Evolutionary conservation across 2,797 vertebrate genomes (phyloP), one percentile per base, ranked within the genome.

Genomic region (Rallus crepitans): DNA sequence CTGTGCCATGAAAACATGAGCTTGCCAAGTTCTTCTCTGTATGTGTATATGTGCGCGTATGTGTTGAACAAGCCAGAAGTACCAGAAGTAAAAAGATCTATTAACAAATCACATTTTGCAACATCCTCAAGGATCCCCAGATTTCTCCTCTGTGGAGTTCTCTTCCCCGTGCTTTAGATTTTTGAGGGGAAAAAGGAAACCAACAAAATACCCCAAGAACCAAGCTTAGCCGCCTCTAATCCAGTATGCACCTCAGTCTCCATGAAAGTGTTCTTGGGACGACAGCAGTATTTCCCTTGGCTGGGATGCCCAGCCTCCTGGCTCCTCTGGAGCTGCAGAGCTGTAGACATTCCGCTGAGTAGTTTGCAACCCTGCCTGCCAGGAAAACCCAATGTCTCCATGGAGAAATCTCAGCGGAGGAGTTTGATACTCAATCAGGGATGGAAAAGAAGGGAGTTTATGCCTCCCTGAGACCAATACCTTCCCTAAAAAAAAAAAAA

Each of bases 271-370:
- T 97, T 97, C 96, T 94, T 92, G 96, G 95, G 96, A 96, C 87
- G 79, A 95, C 87, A 79, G 89, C 92, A 71, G 87, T 98, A 97
- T 98, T 98, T 98, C 96, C 97, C 89, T 98, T 98, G 97, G 98
- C 98, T 75, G 59, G 78, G 79, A 97, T 90, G 94, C 88, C 66
- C 93, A 90, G 96, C 96, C 95, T 98, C 45, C 96, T 96, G 97
- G 96, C 97, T 98, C 96, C 95, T 96, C 96, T 79, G 21, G 66
- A 95, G 94, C 90, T 96, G 66, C 72, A 91, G 95, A 96, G 93
- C 93, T 87, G 73, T 69, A 97, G 97, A 96, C 96, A 86, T 96
- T 98, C 96, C 59, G 8, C 96, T 91, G 97, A 97, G 92, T 42
- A 94, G 97, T 97, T 97, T 84, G 84, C 89, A 87, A 83, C 90